Evolutionary conservation across 2,113 vertebrate genomes (phyloP).

Genomic region (Osmerus eperlanus): DNA sequence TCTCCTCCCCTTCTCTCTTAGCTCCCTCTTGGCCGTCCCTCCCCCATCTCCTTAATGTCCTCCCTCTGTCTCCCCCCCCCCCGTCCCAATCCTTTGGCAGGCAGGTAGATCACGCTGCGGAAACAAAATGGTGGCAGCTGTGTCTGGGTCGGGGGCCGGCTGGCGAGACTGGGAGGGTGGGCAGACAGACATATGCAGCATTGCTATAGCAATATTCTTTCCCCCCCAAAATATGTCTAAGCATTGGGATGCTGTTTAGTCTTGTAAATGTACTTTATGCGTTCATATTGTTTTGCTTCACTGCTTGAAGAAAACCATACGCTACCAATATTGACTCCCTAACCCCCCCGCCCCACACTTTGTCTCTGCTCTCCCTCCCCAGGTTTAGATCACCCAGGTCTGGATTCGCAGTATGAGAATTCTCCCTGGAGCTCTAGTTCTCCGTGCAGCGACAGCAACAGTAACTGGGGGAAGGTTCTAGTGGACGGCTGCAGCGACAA

Average conservation of each 20-base stretch:
- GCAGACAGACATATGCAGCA: neutral
- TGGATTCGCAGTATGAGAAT: constrained; percentile 95
- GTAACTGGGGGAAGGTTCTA: constrained; percentile 91
- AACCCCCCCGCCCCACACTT: neutral
- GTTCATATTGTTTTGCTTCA: too few relatives aligned
- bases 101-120: constrained; percentile 53
- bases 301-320: too few relatives aligned
- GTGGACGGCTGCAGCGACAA: constrained; percentile 85
- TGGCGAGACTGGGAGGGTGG: constrained; percentile 1
- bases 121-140: constrained; percentile 69
- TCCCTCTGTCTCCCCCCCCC: constrained; percentile 24
- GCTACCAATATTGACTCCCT: neutral
- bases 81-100: constrained; percentile 45
- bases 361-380: constrained; percentile 25
- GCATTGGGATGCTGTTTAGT: too few relatives aligned
- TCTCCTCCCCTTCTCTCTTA: neutral
- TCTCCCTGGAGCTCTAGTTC: constrained; percentile 88
- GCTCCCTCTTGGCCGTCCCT: neutral
- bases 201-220: neutral
- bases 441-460: constrained; percentile 85
- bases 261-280: too few relatives aligned
- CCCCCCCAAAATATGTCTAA: too few relatives aligned
- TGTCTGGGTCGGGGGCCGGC: constrained; percentile 44
- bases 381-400: constrained; percentile 89
- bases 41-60: constrained; percentile 18